Evolutionary conservation across 2,888 invertebrate genomes (phyloP).

Genomic region (Acanthosoma haemorrhoidale): DNA sequence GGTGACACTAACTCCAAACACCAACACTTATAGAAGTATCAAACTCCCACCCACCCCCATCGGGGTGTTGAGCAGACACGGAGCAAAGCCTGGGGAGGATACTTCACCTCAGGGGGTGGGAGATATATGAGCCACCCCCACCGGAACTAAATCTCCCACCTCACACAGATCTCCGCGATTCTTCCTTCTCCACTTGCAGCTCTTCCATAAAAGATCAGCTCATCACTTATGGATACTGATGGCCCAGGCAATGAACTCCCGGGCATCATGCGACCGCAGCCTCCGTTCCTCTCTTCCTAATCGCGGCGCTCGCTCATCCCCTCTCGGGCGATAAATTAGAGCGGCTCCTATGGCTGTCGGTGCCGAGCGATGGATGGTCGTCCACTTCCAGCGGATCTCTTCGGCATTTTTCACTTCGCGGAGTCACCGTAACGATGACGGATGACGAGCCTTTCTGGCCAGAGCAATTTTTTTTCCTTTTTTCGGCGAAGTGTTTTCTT

Average conservation of each 20-base stretch:
- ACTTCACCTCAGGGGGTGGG: background rate
- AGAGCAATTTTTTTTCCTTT: too few relatives aligned
- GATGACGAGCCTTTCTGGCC: background rate
- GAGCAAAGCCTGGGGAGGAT: background rate
- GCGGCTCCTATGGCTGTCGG: background rate
- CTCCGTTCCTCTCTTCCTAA: background rate
- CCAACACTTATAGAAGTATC: too few relatives aligned
- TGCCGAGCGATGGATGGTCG: background rate
- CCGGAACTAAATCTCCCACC: conserved; percentile 24
- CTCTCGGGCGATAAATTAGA: conserved; percentile 11
- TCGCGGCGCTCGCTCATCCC: conserved; percentile 1
- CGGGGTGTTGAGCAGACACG: background rate
- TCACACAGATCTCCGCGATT: conserved; percentile 16
- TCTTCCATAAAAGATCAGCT: conserved; percentile 43
- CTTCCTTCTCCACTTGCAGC: conserved; percentile 2
- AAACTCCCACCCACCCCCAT: background rate
- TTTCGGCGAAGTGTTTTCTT: too few relatives aligned
- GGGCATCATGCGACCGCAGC: conserved; percentile 22
- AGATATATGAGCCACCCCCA: background rate
- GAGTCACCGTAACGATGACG: conserved; percentile 3
- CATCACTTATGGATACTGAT: conserved; percentile 45
- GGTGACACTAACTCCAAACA: too few relatives aligned
- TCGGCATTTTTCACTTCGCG: background rate
- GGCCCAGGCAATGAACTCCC: conserved; percentile 43
- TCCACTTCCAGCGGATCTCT: background rate